Percentiles rank a stretch among this genome's conserved stretches.
phyloP scores from a whole-genome alignment of 2,113 vertebrate species.

The Myocastor coypus region DNA sequence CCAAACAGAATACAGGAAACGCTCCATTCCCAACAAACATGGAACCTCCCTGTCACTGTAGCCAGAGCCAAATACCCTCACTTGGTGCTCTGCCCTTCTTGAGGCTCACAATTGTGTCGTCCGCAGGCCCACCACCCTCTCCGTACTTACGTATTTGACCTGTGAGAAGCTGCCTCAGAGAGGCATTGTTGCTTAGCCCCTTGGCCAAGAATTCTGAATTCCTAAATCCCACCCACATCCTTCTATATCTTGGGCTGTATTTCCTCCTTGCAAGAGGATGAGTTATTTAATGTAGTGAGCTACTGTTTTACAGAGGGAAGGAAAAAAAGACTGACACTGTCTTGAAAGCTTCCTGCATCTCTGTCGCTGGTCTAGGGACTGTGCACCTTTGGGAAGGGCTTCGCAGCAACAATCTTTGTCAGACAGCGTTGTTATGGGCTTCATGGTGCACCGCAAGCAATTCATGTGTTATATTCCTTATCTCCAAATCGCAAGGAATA shows the following conservation, averaged over 20 bases:
- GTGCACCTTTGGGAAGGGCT: not conserved
- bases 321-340: not conserved
- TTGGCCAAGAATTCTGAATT: not conserved
- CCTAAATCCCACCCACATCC: not conserved
- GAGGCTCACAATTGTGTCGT: not conserved
- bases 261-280: not conserved
- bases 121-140: not conserved
- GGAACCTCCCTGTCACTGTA: not conserved
- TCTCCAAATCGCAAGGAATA: not conserved
- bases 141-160: not conserved
- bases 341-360: not conserved
- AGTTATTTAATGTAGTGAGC: not conserved
- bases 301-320: not conserved
- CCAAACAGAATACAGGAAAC: conserved; percentile 17
- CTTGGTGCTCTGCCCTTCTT: not conserved
- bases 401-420: not conserved
- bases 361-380: not conserved
- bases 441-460: not conserved
- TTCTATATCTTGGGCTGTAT: not conserved
- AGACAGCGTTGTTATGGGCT: too few species aligned
- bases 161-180: not conserved
- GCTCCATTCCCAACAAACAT: not conserved
- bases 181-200: not conserved
- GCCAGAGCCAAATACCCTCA: not conserved
- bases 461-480: not conserved